Evolutionary conservation across 2,888 invertebrate genomes (phyloP).

Genomic region (Xylophagus ater): DNA sequence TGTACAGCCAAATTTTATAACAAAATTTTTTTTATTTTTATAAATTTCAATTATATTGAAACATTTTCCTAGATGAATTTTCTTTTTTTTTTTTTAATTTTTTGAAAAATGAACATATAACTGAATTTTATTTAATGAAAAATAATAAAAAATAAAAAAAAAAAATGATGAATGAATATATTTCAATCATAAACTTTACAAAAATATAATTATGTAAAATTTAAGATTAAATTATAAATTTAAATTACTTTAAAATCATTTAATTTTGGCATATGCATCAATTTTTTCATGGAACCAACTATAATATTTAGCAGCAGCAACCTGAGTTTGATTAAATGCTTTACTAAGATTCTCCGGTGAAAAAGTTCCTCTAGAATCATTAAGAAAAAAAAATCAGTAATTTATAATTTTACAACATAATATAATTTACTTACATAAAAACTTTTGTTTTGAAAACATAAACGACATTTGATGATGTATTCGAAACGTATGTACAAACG

Average conservation of each 20-base stretch:
- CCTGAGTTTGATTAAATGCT: slow-evolving; percentile 57
- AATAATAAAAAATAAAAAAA: too few relatives aligned
- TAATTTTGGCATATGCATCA: slow-evolving; percentile 58
- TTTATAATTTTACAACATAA: background rate
- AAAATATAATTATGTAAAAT: too few relatives aligned
- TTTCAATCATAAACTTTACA: too few relatives aligned
- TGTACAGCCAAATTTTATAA: too few relatives aligned
- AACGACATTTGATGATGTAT: slow-evolving; percentile 42
- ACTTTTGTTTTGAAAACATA: slow-evolving; percentile 61
- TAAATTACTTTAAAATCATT: slow-evolving; percentile 47
- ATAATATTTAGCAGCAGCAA: slow-evolving; percentile 56
- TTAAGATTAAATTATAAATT: too few relatives aligned
- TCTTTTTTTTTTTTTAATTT: too few relatives aligned
- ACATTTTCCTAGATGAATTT: too few relatives aligned
- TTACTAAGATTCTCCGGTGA: slow-evolving; percentile 66
- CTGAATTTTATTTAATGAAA: too few relatives aligned
- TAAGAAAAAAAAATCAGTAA: background rate
- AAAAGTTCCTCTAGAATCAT: slow-evolving; percentile 53
- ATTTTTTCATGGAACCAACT: slow-evolving; percentile 71
- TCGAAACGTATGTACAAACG: slow-evolving; percentile 39
- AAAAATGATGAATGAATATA: too few relatives aligned
- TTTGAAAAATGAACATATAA: too few relatives aligned
- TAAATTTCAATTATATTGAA: too few relatives aligned
- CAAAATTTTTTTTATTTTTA: too few relatives aligned
- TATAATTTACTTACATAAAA: slow-evolving; percentile 57